A percentile compares a stretch with the other conserved stretches of the same genome.
Conservation (phyloP, 2,113 vertebrate genomes). For the Orientallactaga bullata region DNA sequence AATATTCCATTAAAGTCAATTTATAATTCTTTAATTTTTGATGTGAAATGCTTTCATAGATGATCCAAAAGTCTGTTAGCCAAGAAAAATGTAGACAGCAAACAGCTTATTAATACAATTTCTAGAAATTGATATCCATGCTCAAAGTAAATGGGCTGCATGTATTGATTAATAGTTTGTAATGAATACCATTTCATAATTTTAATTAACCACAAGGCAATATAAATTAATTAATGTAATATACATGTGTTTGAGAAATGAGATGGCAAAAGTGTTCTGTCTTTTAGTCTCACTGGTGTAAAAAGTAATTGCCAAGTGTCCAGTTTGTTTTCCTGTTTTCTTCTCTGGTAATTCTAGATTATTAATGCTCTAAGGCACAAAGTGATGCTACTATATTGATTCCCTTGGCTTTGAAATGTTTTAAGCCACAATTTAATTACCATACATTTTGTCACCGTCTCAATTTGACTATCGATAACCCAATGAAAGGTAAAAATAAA, state of each 20-base stretch:
- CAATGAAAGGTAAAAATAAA: slow-evolving; percentile 65
- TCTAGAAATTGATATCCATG: slow-evolving; percentile 52
- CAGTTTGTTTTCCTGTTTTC: slow-evolving; percentile 68
- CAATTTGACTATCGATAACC: slow-evolving; percentile 79
- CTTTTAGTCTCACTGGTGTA: slow-evolving; percentile 67
- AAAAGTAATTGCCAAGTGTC: slow-evolving; percentile 67
- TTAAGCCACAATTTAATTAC: slow-evolving; percentile 79
- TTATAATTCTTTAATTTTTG: slow-evolving; percentile 52
- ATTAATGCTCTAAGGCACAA: slow-evolving; percentile 73
- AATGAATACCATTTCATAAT: slow-evolving; percentile 72
- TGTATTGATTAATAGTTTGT: slow-evolving; percentile 74
- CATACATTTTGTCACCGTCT: slow-evolving; percentile 64
- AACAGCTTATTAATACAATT: slow-evolving; percentile 59
- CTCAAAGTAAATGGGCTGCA: slow-evolving; percentile 75
- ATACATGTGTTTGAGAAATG: slow-evolving; percentile 72
- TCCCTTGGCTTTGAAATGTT: slow-evolving; percentile 72
- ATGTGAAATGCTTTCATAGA: slow-evolving; percentile 11
- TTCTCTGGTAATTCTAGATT: slow-evolving; percentile 77
- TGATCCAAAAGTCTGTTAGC: slow-evolving; percentile 37
- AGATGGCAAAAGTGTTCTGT: slow-evolving; percentile 51
- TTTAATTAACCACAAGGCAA: slow-evolving; percentile 74
- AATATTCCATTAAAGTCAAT: slow-evolving; percentile 9
- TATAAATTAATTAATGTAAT: slow-evolving; percentile 69
- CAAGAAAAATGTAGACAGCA: slow-evolving; percentile 66
- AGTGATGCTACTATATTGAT: slow-evolving; percentile 76